Percentiles rank a stretch among this genome's conserved stretches.
Conservation (phyloP, 2,797 vertebrate species). For the Crenuchus spilurus region DNA sequence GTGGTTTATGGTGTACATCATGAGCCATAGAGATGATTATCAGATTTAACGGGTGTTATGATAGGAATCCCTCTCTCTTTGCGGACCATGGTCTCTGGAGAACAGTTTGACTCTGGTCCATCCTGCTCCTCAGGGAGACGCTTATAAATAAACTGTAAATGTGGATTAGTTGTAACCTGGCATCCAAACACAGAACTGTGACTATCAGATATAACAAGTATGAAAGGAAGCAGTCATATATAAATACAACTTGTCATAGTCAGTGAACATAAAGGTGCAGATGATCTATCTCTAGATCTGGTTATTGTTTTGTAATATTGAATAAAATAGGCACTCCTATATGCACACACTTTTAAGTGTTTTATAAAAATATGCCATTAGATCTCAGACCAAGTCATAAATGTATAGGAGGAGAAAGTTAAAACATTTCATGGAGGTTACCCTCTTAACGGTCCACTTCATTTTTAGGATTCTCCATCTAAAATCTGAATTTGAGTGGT, state of each 20-base stretch:
- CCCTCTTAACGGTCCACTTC: too few species aligned
- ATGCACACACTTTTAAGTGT: too few species aligned
- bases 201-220: slow-evolving; percentile 9
- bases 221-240: neutral
- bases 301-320: too few species aligned
- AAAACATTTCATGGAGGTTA: too few species aligned
- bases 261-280: neutral
- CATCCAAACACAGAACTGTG: neutral
- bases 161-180: slow-evolving; percentile 3
- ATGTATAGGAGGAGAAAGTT: too few species aligned
- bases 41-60: neutral
- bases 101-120: neutral
- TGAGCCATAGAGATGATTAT: neutral
- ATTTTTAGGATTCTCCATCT: too few species aligned
- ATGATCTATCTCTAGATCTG: too few species aligned
- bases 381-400: too few species aligned
- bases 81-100: neutral
- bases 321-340: too few species aligned
- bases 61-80: slow-evolving; percentile 13
- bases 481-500: too few species aligned
- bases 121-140: neutral
- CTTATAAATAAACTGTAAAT: neutral
- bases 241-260: neutral
- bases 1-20: slow-evolving; percentile 10
- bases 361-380: too few species aligned